A percentile compares a stretch with the other conserved stretches of the same genome.
Conservation (phyloP, 2,797 vertebrate genomes). For the Microctenopoma steveboyesi region DNA sequence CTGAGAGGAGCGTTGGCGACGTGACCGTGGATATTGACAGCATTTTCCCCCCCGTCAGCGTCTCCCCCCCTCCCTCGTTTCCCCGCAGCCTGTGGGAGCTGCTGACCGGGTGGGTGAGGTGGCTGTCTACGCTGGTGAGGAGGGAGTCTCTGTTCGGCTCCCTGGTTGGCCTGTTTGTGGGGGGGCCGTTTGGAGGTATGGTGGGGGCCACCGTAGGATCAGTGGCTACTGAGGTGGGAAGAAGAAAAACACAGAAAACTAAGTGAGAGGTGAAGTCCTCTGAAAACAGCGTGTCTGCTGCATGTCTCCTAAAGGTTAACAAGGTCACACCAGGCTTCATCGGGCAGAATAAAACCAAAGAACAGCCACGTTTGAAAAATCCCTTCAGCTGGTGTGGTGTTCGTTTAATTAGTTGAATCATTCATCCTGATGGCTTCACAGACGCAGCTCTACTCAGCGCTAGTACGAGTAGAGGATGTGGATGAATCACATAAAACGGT, state of each 20-base stretch:
- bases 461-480: too few relatives aligned
- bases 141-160: slow-evolving; percentile 79
- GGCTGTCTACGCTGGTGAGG: slow-evolving; percentile 73
- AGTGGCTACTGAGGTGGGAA: slow-evolving; percentile 82
- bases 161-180: slow-evolving; percentile 80
- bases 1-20: slow-evolving; percentile 65
- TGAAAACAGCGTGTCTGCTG: too few relatives aligned
- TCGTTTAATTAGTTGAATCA: too few relatives aligned
- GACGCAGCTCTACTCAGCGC: too few relatives aligned
- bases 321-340: too few relatives aligned
- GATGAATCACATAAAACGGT: too few relatives aligned
- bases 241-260: slow-evolving; percentile 71
- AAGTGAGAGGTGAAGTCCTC: slow-evolving; percentile 45
- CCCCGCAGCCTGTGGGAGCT: slow-evolving; percentile 75
- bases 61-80: slow-evolving; percentile 38
- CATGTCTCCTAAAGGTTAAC: too few relatives aligned
- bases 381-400: too few relatives aligned
- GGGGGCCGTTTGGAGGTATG: slow-evolving; percentile 76
- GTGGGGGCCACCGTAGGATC: slow-evolving; percentile 83
- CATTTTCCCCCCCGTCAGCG: slow-evolving; percentile 35
- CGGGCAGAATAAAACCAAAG: too few relatives aligned
- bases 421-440: too few relatives aligned
- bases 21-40: slow-evolving; percentile 57
- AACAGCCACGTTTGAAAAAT: too few relatives aligned
- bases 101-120: slow-evolving; percentile 67